Evolutionary conservation across 2,797 vertebrate species (phyloP).

Genomic region (Gymnoscopelus braueri): DNA sequence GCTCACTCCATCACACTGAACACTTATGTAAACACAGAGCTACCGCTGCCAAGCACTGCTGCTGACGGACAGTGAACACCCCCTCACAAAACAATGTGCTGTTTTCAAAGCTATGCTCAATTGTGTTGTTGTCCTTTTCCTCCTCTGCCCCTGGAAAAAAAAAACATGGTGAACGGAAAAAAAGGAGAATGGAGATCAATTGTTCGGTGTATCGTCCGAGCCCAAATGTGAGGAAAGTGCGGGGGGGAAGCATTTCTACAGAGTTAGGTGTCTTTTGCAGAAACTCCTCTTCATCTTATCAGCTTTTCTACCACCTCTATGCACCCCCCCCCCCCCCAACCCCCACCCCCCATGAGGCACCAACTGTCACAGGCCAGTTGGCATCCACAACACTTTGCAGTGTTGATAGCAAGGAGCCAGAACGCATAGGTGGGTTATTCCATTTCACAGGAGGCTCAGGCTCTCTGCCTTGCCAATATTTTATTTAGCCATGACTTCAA

Average conservation of each 20-base stretch:
- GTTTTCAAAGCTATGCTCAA: conserved; percentile 69
- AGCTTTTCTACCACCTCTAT: conserved; percentile 26
- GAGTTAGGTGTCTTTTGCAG: conserved; percentile 27
- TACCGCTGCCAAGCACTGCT: conserved; percentile 74
- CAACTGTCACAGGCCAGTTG: conserved; percentile 66
- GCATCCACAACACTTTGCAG: conserved; percentile 60
- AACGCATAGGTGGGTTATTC: conserved; percentile 44
- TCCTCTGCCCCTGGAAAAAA: conserved; percentile 8
- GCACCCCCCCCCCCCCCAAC: conserved; percentile 51
- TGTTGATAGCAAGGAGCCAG: conserved; percentile 24
- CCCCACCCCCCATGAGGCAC: conserved; percentile 31
- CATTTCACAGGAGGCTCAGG: conserved; percentile 27
- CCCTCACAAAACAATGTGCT: conserved; percentile 64
- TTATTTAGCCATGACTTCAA: not conserved
- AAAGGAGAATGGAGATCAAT: conserved; percentile 32
- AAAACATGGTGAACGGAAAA: conserved; percentile 39
- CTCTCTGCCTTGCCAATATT: conserved; percentile 2
- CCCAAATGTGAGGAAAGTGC: conserved; percentile 31
- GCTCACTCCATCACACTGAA: conserved; percentile 62
- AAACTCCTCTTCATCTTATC: conserved; percentile 22
- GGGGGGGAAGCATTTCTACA: conserved; percentile 48
- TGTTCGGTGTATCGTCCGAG: conserved; percentile 36
- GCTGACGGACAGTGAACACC: conserved; percentile 75
- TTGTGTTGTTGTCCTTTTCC: conserved; percentile 69
- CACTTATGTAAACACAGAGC: conserved; percentile 75